Evolutionary conservation across 2,113 vertebrate species (phyloP).

Genomic region (Tragelaphus imberbis): DNA sequence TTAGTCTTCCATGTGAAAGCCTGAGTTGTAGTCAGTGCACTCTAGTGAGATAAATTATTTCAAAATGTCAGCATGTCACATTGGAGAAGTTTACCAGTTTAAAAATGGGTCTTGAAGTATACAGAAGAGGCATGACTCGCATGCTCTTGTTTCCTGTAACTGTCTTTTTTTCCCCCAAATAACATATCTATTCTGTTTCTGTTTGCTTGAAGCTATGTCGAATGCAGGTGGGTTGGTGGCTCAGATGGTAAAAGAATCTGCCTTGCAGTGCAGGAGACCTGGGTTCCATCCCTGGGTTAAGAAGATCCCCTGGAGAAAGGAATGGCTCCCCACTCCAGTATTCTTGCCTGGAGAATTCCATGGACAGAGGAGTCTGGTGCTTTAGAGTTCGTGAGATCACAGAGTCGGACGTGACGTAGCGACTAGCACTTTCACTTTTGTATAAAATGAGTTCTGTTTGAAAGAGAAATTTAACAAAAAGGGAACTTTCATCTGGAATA

Average conservation of each 20-base stretch:
- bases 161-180: background rate
- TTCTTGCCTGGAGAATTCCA: background rate
- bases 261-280: background rate
- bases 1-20: background rate
- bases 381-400: background rate
- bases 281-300: background rate
- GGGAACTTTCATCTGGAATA: background rate
- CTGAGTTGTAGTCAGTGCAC: background rate
- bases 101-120: conserved; percentile 12
- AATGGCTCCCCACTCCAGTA: background rate
- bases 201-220: background rate
- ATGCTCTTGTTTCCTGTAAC: background rate
- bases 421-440: background rate
- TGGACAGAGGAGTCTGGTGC: background rate
- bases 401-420: background rate
- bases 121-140: background rate
- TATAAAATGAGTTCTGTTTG: background rate
- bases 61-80: background rate
- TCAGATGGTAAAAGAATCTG: background rate
- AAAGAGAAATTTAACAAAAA: background rate
- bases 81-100: conserved; percentile 25
- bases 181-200: background rate
- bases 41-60: conserved; percentile 24
- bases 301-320: background rate
- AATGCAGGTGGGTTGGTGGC: background rate